phyloP scores from a whole-genome alignment of 2,797 vertebrate species.

The Parauchenoglanis punctatus region DNA sequence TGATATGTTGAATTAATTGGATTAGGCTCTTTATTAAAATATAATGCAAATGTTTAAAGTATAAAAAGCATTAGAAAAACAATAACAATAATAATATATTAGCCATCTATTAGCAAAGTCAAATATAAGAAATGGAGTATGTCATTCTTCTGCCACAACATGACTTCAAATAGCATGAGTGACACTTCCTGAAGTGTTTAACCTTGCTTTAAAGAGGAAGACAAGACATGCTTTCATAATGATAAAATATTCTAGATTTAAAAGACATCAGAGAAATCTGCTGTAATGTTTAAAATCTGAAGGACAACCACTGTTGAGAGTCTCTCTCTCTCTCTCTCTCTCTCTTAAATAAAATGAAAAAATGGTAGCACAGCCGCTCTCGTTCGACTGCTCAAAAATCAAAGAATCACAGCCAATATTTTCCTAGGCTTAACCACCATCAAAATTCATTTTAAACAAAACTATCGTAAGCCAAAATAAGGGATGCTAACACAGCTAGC shows the following conservation, averaged over 20 bases:
- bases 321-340: too few relatives aligned
- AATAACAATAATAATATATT: neutral
- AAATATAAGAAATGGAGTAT: neutral
- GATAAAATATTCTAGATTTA: neutral
- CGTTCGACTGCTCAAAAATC: too few relatives aligned
- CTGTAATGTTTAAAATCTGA: neutral
- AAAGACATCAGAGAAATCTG: neutral
- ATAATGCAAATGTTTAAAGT: neutral
- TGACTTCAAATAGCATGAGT: neutral
- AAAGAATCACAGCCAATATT: neutral
- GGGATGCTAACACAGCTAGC: neutral
- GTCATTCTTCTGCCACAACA: neutral
- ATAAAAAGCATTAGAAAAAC: neutral
- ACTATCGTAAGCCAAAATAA: neutral
- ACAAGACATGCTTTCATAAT: neutral
- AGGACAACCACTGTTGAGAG: neutral
- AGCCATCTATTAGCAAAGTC: neutral
- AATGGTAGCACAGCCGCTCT: neutral
- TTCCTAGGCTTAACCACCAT: neutral
- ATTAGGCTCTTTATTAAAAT: neutral
- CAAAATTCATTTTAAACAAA: neutral
- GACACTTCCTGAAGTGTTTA: conserved; percentile 5
- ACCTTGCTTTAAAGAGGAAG: conserved; percentile 7
- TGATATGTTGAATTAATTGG: neutral
- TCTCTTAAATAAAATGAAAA: neutral